A percentile compares a stretch with the other conserved stretches of the same genome.
Evolutionary conservation across 1,140 invertebrate genomes (phyloP).

Genomic region (Drosophila paulistorum): DNA sequence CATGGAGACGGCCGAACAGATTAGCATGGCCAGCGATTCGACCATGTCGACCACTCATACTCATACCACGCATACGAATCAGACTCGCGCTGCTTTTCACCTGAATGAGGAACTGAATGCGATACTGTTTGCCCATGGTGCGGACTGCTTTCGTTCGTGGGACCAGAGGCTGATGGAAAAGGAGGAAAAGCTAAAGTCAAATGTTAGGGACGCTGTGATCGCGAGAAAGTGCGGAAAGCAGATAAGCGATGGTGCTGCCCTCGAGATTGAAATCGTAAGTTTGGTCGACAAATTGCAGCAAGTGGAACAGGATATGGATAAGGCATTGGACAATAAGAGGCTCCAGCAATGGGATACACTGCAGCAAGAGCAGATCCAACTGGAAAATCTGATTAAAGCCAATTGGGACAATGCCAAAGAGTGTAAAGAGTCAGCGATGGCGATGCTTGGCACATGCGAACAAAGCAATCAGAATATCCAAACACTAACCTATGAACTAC

Average conservation of each 20-base stretch:
- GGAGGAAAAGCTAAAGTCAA: slow-evolving; percentile 27
- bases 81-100: background rate
- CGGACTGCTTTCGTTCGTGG: slow-evolving; percentile 54
- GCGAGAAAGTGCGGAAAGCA: slow-evolving; percentile 27
- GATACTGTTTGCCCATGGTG: slow-evolving; percentile 31
- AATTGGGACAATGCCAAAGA: background rate
- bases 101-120: slow-evolving; percentile 50
- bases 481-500: background rate
- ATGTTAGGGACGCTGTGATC: slow-evolving; percentile 44
- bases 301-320: slow-evolving; percentile 5
- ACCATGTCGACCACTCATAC: slow-evolving; percentile 43
- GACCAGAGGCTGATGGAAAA: slow-evolving; percentile 49
- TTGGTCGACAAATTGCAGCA: slow-evolving; percentile 1
- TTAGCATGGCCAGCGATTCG: slow-evolving; percentile 42
- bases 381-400: background rate
- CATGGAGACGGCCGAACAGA: slow-evolving; percentile 59
- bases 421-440: background rate
- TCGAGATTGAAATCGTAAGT: slow-evolving; percentile 26
- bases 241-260: slow-evolving; percentile 12
- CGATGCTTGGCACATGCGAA: background rate
- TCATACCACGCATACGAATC: background rate
- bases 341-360: slow-evolving; percentile 17
- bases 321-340: slow-evolving; percentile 20
- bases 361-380: background rate
- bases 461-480: slow-evolving; percentile 14